Base-by-base conservation (phyloP, 92 coral and sea anemone genomes). In the Actinostola sp. region DNA sequence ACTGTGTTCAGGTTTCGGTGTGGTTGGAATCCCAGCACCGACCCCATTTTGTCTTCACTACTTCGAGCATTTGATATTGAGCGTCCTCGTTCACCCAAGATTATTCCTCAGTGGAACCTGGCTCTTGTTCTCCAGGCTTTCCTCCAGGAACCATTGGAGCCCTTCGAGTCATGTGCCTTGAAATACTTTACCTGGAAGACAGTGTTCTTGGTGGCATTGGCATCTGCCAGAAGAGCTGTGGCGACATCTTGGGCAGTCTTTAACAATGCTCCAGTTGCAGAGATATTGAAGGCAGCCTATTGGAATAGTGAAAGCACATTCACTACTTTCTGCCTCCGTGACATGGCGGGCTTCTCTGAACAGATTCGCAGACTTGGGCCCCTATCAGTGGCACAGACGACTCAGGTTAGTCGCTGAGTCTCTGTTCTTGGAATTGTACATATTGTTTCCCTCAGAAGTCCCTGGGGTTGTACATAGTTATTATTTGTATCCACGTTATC, bases 261-360 rank as follows among this genome's bases (percentile, higher is more conserved):
- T 42, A 51, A 52, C 11, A 35, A 36, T 53, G 76, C 65, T 33
- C 76, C 64, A 30, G 44, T 70, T 9, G 67, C 32, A 12, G 35
- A 66, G 28, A 0, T 53, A 53, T 53, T 45, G 14, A 56, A 71
- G 28, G 67, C 70, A 35, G 70, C 79, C 41, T 43, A 59, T 19
- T 72, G 59, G 55, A 59, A 60, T 68, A 54, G 34, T 25, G 66
- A 20, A 4, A 65, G 75, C 55, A 60, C 72, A 62, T 61, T 57
- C 12, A 36, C 48, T 58, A 60, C 67, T 49, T 43, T 55, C 31
- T 34, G 19, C 54, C 78, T 72, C 13, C 67, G 70, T 42, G 79
- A 60, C 41, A 73, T 73, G 70, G 58, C 79, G 32, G 79, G 58
- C 4, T 73, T 73, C n/a, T 73, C 70, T n/a, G 46, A 60, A 30